Base-by-base conservation (phyloP, 2,888 invertebrate genomes). In the Melanargia galathea region DNA sequence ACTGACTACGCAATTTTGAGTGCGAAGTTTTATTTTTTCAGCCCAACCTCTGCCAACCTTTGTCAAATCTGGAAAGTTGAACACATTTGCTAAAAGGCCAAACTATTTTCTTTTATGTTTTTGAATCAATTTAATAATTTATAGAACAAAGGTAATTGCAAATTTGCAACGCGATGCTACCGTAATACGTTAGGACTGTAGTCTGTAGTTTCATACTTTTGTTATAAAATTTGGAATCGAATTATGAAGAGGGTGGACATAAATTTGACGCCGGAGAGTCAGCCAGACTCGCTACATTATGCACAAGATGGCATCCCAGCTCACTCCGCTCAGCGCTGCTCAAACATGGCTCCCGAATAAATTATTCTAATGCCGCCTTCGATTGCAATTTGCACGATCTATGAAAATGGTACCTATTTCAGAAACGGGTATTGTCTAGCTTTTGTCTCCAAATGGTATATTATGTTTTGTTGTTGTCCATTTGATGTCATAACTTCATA, bases 221-320 rank as follows among this genome's bases (percentile, higher is more conserved):
- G 52, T 33, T 46, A 40, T 26, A 55, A 48, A 63, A 58, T 63
- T 63, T 35, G 38, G 30, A 58, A 61, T 52, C 57, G 45, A 63
- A 66, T 65, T 62, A 64, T 66, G 60, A 60, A 68, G 55, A 58
- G 54, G 59, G 46, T 57, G 22, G 56, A 67, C 72, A 76, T 81
- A 81, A 74, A 81, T 82, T 78, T 75, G 75, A 75, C 75, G 71
- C 69, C 70, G 72, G 73, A 70, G 64, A 66, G 71, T 71, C 76
- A 66, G 73, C 71, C 72, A 73, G 74, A 75, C 76, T 69, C 65
- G 71, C 73, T 82, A 68, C 75, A 80, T 81, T 81, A 83, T 83
- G 80, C 78, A 83, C 81, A 79, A 78, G 73, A 77, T 74, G 71
- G 71, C 73, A 70, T 75, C 75, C 73, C 63, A 63, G 62, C 60